These are phyloP conservation scores for Phymanthus crucifer DNA, from an alignment of 92 coral and sea anemone genomes.

Conservation along the genomic window DNA sequence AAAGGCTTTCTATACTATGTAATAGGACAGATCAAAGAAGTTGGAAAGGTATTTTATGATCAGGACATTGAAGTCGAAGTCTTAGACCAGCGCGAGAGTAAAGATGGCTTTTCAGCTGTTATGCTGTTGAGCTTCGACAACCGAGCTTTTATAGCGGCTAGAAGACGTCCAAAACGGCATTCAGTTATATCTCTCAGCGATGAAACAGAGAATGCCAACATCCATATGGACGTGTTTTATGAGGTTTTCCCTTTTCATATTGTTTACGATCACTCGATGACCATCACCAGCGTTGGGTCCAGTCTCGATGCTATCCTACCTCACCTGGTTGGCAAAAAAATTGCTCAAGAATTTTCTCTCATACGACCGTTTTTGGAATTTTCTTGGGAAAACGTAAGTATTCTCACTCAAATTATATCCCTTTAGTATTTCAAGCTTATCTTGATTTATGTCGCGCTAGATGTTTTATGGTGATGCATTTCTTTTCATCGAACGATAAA, in stretches of 20 bases:
- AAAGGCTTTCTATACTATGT: constrained; percentile 76
- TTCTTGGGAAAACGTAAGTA: constrained; percentile 85
- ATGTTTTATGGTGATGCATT: too few species aligned
- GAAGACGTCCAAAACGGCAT: constrained; percentile 71
- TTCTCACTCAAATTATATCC: neutral
- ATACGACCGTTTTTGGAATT: constrained; percentile 80
- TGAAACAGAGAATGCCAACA: constrained; percentile 63
- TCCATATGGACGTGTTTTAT: constrained; percentile 80
- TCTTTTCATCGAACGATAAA: too few species aligned
- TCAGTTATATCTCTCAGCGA: constrained; percentile 76
- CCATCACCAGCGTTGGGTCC: constrained; percentile 73
- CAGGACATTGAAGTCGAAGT: constrained; percentile 76
- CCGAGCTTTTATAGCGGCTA: constrained; percentile 66
- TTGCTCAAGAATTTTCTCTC: constrained; percentile 56
- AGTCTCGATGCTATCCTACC: constrained; percentile 64
- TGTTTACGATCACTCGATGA: constrained; percentile 71
- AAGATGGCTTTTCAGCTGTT: constrained; percentile 68
- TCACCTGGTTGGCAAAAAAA: constrained; percentile 61
- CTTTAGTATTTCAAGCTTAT: too few species aligned
- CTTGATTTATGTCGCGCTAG: too few species aligned
- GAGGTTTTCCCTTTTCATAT: constrained; percentile 90
- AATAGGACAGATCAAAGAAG: constrained; percentile 81
- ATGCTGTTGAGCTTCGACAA: constrained; percentile 74
- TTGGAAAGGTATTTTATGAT: constrained; percentile 68
- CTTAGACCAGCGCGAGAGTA: constrained; percentile 51